These are phyloP conservation scores for Benitochromis conjunctus DNA, from an alignment of 2,113 vertebrate species.

Conservation along the genomic window DNA sequence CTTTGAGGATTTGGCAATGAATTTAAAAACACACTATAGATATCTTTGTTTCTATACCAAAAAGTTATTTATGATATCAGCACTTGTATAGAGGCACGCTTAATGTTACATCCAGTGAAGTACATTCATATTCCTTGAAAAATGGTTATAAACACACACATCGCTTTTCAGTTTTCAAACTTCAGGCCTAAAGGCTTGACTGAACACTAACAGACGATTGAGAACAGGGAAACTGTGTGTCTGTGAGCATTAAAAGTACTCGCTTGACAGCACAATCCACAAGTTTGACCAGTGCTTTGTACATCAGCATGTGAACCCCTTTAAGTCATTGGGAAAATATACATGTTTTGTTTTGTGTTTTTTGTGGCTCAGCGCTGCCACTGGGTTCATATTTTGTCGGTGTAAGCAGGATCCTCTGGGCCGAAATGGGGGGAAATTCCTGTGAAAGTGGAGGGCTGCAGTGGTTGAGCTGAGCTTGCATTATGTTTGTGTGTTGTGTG, in stretches of 20 bases:
- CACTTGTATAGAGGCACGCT: neutral
- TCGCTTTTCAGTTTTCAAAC: neutral
- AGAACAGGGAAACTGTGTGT: neutral
- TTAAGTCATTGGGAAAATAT: constrained; percentile 43
- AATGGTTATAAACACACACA: neutral
- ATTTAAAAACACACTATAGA: neutral
- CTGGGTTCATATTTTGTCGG: constrained; percentile 48
- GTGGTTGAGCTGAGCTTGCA: constrained; percentile 64
- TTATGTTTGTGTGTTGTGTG: constrained; percentile 61
- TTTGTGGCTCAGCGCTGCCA: constrained; percentile 15
- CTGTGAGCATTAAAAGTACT: neutral
- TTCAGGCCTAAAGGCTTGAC: neutral
- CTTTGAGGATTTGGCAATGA: neutral
- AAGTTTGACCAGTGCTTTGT: neutral
- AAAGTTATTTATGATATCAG: neutral
- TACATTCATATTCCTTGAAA: neutral
- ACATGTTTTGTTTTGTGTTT: constrained; percentile 43
- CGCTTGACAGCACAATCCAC: neutral
- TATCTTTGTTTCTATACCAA: neutral
- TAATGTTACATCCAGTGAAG: neutral
- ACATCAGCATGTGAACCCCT: constrained; percentile 6
- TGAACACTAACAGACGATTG: neutral
- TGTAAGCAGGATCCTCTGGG: constrained; percentile 49
- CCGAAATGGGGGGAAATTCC: constrained; percentile 45
- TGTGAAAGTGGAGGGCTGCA: constrained; percentile 47